Conservation (phyloP, 2,797 vertebrate genomes). For the Enteromius unitaeniatus region DNA sequence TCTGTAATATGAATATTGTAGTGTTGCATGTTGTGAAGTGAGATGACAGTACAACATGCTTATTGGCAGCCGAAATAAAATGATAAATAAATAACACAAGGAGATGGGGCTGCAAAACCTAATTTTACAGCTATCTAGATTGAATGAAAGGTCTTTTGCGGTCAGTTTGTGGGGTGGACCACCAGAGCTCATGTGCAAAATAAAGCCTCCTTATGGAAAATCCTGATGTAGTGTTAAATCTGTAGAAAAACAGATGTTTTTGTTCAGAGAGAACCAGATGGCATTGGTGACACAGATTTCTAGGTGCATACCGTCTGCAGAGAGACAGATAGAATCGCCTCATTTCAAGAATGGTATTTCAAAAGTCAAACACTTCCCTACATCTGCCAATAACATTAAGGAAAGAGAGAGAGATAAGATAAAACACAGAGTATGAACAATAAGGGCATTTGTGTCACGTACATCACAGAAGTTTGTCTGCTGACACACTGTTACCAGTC, state of each 20-base stretch:
- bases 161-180: background rate
- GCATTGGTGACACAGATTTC: background rate
- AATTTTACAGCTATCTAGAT: background rate
- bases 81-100: background rate
- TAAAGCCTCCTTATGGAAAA: background rate
- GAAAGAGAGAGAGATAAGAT: constrained; percentile 4
- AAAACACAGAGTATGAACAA: background rate
- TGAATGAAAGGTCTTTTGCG: background rate
- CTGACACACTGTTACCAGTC: background rate
- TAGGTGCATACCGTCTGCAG: constrained; percentile 28
- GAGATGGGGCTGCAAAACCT: background rate
- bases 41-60: background rate
- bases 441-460: constrained; percentile 7
- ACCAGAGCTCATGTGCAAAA: background rate
- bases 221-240: constrained; percentile 3
- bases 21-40: background rate
- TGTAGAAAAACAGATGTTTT: constrained; percentile 2
- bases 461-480: background rate
- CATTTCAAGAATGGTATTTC: constrained; percentile 25
- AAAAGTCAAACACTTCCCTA: background rate
- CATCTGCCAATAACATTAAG: background rate
- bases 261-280: constrained; percentile 12
- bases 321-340: constrained; percentile 25
- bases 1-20: background rate
- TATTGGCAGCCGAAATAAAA: background rate